phyloP scores from a whole-genome alignment of 92 coral and sea anemone genomes.

The Bergia puertoricense region DNA sequence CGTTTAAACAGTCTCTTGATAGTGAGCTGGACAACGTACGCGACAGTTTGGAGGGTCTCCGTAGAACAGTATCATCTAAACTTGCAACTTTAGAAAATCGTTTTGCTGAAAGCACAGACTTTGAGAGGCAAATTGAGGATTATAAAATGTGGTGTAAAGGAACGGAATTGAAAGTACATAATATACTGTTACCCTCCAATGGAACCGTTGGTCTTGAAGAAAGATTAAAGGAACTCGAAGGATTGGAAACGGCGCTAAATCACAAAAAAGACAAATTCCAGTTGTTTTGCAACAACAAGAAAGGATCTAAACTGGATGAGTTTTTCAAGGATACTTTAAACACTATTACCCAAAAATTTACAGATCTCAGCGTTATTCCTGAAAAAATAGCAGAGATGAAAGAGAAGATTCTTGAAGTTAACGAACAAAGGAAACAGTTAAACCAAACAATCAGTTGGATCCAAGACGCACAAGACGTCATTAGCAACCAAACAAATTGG shows the following conservation, averaged over 20 bases:
- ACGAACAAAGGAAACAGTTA: slow-evolving; percentile 43
- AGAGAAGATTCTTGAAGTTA: slow-evolving; percentile 35
- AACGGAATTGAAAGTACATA: slow-evolving; percentile 37
- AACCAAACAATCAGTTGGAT: slow-evolving; percentile 61
- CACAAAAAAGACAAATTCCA: slow-evolving; percentile 46
- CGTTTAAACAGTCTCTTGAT: slow-evolving; percentile 54
- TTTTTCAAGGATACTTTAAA: slow-evolving; percentile 52
- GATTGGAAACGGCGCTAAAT: slow-evolving; percentile 45
- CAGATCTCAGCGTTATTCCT: slow-evolving; percentile 36
- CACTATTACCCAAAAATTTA: slow-evolving; percentile 11
- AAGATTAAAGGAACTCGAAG: slow-evolving; percentile 37
- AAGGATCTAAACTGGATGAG: slow-evolving; percentile 18
- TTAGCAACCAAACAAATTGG: slow-evolving; percentile 40
- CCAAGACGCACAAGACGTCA: slow-evolving; percentile 41
- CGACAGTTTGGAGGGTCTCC: slow-evolving; percentile 53
- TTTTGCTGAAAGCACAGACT: slow-evolving; percentile 42
- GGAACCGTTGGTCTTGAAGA: slow-evolving; percentile 29
- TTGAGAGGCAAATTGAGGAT: slow-evolving; percentile 48
- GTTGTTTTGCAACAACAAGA: slow-evolving; percentile 23
- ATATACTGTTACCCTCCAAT: not conserved
- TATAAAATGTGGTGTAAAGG: slow-evolving; percentile 55
- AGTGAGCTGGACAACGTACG: slow-evolving; percentile 60
- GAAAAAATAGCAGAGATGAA: slow-evolving; percentile 41
- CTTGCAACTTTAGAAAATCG: slow-evolving; percentile 43
- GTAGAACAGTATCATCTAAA: slow-evolving; percentile 45